Evolutionary conservation across 2,797 vertebrate species (phyloP).

Genomic region (Sebastes cheni): DNA sequence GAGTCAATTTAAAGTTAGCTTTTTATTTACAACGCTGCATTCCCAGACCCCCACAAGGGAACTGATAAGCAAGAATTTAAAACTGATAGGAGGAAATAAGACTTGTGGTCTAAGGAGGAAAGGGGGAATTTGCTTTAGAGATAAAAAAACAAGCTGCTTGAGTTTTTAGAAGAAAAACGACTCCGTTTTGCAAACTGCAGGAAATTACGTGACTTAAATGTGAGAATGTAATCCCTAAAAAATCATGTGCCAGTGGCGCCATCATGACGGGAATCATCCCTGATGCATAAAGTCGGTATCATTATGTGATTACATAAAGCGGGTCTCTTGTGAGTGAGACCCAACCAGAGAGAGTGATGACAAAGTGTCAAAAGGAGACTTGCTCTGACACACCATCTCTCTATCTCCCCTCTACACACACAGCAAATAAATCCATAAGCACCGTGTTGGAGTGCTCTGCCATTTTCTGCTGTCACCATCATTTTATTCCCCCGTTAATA

Average conservation of each 20-base stretch:
- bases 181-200: background rate
- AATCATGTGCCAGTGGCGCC: background rate
- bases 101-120: background rate
- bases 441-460: conserved; percentile 50
- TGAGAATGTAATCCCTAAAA: background rate
- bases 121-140: background rate
- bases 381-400: conserved; percentile 28
- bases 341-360: conserved; percentile 13
- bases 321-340: conserved; percentile 19
- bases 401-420: conserved; percentile 24
- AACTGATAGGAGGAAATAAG: background rate
- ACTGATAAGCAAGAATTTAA: conserved; percentile 14
- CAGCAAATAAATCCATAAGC: conserved; percentile 69
- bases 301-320: conserved; percentile 30
- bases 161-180: conserved; percentile 10
- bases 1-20: conserved; percentile 32
- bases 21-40: conserved; percentile 19
- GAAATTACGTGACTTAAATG: background rate
- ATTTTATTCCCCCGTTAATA: conserved; percentile 76
- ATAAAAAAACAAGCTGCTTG: conserved; percentile 4
- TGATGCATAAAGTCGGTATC: conserved; percentile 23
- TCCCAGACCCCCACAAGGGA: background rate
- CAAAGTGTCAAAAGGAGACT: conserved; percentile 43
- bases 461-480: conserved; percentile 79
- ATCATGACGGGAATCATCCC: background rate